Conservation (phyloP, 2,888 invertebrate species). For the Xanthorhoe spadicearia region DNA sequence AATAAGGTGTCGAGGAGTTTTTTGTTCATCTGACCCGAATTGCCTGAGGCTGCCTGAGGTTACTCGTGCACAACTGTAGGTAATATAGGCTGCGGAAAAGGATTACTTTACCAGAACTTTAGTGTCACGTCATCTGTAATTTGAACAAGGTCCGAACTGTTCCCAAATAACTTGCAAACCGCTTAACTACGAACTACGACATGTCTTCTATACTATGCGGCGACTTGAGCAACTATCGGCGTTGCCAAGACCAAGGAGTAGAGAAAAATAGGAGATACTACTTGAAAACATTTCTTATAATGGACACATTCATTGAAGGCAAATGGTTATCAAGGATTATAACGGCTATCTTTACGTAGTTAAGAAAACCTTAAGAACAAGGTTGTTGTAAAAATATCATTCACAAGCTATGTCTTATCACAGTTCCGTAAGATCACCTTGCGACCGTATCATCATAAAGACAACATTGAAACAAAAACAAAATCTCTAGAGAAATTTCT, state of each 20-base stretch:
- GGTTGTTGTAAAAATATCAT: too few species aligned
- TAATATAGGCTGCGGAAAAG: conserved; percentile 14
- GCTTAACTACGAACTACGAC: conserved; percentile 28
- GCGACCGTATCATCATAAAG: too few species aligned
- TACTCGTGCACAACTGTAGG: not conserved
- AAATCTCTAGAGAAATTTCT: too few species aligned
- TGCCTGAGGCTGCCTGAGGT: not conserved
- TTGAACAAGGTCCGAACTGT: conserved; percentile 24
- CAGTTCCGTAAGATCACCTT: too few species aligned
- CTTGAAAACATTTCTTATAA: not conserved
- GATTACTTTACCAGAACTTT: conserved; percentile 20
- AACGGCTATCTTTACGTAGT: too few species aligned
- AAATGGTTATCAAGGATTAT: too few species aligned
- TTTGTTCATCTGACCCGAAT: not conserved
- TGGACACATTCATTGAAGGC: too few species aligned
- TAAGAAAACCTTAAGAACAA: too few species aligned
- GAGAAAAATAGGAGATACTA: conserved; percentile 7
- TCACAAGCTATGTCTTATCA: too few species aligned
- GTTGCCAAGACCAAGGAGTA: conserved; percentile 4
- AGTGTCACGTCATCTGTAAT: conserved; percentile 24
- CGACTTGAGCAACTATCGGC: conserved; percentile 16
- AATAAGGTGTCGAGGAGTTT: not conserved
- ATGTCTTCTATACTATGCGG: conserved; percentile 27
- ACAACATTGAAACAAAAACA: too few species aligned
- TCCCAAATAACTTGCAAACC: conserved; percentile 24